Conservation (phyloP, 2,797 vertebrate genomes). For the Hybognathus amarus region DNA sequence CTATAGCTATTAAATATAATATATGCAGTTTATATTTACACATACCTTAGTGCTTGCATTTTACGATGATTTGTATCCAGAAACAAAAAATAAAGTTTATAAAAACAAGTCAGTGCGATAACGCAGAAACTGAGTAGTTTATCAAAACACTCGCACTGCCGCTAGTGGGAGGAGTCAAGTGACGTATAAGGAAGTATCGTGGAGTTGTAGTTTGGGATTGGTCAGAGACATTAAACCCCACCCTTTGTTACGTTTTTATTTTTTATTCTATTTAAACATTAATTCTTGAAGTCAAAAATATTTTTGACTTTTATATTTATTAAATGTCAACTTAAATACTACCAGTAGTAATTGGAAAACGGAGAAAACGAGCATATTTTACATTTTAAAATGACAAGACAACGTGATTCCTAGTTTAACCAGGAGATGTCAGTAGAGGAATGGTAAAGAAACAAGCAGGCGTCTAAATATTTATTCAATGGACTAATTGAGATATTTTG, state of each 20-base stretch:
- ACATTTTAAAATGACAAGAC: background rate
- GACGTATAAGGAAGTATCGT: background rate
- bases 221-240: background rate
- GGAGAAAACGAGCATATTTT: background rate
- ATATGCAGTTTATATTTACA: background rate
- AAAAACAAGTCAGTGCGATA: background rate
- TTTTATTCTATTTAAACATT: background rate
- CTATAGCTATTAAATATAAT: background rate
- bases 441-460: background rate
- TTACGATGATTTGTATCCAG: background rate
- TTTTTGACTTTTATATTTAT: background rate
- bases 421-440: conserved; percentile 34
- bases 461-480: background rate
- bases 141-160: background rate
- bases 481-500: background rate
- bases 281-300: background rate
- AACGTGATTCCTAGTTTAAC: background rate
- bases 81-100: background rate
- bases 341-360: background rate
- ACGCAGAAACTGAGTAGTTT: background rate
- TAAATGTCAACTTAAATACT: background rate
- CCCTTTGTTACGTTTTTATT: background rate
- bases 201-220: background rate
- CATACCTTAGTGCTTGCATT: conserved; percentile 38
- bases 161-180: background rate